A percentile compares a stretch with the other conserved stretches of the same genome.
phyloP scores from a whole-genome alignment of 2,888 invertebrate genomes.

The Spisula solida region DNA sequence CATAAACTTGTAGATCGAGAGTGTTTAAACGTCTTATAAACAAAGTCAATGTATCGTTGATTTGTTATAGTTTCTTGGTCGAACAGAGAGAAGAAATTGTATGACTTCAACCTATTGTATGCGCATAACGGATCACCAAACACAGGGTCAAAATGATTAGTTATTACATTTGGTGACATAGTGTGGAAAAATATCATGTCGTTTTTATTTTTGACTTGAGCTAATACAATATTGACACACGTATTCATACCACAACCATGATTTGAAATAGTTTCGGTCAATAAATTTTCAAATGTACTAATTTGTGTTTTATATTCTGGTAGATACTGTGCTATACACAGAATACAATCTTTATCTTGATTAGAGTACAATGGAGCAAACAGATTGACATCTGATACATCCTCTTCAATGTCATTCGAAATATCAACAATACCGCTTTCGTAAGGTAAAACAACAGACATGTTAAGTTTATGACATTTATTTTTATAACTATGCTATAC shows the following conservation, averaged over 20 bases:
- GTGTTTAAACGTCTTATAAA: conserved; percentile 10
- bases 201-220: background rate
- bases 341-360: conserved; percentile 23
- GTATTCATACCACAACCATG: conserved; percentile 25
- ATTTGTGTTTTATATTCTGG: conserved; percentile 6
- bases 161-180: background rate
- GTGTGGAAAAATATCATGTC: background rate
- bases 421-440: too few relatives aligned
- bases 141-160: conserved; percentile 25
- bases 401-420: background rate
- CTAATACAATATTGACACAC: conserved; percentile 7
- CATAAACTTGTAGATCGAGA: background rate
- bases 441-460: too few relatives aligned
- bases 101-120: background rate
- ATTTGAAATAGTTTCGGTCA: background rate
- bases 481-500: too few relatives aligned
- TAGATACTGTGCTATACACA: conserved; percentile 26
- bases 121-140: conserved; percentile 28
- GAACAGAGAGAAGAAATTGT: conserved; percentile 18
- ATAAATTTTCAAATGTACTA: background rate
- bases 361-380: conserved; percentile 13
- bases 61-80: background rate
- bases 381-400: background rate
- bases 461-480: too few relatives aligned
- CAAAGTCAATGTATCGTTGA: conserved; percentile 2